Percentiles rank a stretch among this genome's conserved stretches.
Evolutionary conservation across 2,113 vertebrate genomes (phyloP).

Genomic region (Macrotus californicus): DNA sequence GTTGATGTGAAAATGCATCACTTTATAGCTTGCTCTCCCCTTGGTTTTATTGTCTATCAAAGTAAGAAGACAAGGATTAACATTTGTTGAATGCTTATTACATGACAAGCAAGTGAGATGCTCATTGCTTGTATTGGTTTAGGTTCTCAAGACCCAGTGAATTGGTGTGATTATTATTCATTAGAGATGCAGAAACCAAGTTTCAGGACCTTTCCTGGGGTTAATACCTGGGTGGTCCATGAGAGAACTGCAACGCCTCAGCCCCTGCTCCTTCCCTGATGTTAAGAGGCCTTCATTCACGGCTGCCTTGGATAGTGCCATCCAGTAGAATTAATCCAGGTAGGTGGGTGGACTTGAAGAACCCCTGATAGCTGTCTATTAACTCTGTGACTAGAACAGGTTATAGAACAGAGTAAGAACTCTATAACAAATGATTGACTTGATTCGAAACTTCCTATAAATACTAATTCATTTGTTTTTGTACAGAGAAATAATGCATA

Average conservation of each 20-base stretch:
- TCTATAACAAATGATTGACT: not conserved
- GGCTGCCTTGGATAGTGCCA: too few species aligned
- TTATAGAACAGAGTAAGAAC: too few species aligned
- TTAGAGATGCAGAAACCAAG: not conserved
- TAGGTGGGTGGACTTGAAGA: not conserved
- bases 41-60: slow-evolving; percentile 42
- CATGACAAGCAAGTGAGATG: not conserved
- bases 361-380: not conserved
- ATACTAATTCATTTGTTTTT: not conserved
- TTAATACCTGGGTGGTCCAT: fast-evolving
- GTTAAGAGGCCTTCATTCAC: not conserved
- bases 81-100: not conserved
- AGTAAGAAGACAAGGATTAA: slow-evolving; percentile 31
- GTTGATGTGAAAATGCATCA: slow-evolving; percentile 17
- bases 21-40: not conserved
- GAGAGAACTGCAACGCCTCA: not conserved
- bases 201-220: not conserved
- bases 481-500: not conserved
- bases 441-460: not conserved
- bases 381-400: not conserved
- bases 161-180: not conserved
- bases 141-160: not conserved
- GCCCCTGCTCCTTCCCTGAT: not conserved
- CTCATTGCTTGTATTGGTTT: not conserved
- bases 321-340: not conserved